Base-by-base conservation (phyloP, 2,113 vertebrate species). In the Varanus salvator region DNA sequence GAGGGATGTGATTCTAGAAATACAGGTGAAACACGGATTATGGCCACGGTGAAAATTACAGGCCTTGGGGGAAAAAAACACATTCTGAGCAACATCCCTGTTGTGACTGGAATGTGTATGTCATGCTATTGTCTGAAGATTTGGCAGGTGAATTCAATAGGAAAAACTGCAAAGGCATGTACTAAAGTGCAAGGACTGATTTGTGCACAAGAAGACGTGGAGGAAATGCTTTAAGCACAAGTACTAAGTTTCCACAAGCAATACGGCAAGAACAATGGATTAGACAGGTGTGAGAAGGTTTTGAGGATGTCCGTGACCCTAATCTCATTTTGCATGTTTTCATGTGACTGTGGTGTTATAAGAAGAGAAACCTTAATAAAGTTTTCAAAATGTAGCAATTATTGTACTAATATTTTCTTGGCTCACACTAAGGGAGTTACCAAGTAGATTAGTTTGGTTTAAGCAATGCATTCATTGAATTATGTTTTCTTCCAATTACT, bases 361-460 rank as follows among this genome's bases (percentile, higher is more conserved):
- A 23, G 12, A 57, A 15, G 6, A 34, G 23, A 71, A 89, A 66
- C 6, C 1, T 19, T 69, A 84, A 84, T 68, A 19, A 1, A 12
- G 34, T 75, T 64, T 64, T 31, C 8, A 38, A 76, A 69, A 69
- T 31, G n/a, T 52, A 75, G 14, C 27, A 54, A 15, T 68, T 21
- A 84, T 50, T 84, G 64, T 6, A 52, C 76, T 23, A 54, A 54
- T 44, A 1, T 44, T 68, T 76, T 89, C 29, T 84, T 34, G 29
- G 60, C 77, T 68, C 60, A 81, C n/a, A 44, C 29, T 77, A 77
- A 76, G 57, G 25, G 84, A 84, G 44, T 34, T 4, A 3, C 17
- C 8, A 85, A 71, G 27, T 92, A 76, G 6, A 38, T 54, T 85
- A 92, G 89, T 83, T 1, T 86, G 44, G 57, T 74, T 92, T 91